Base-by-base conservation (phyloP, 2,888 invertebrate species). In the Poecilobothrus nobilitatus region DNA sequence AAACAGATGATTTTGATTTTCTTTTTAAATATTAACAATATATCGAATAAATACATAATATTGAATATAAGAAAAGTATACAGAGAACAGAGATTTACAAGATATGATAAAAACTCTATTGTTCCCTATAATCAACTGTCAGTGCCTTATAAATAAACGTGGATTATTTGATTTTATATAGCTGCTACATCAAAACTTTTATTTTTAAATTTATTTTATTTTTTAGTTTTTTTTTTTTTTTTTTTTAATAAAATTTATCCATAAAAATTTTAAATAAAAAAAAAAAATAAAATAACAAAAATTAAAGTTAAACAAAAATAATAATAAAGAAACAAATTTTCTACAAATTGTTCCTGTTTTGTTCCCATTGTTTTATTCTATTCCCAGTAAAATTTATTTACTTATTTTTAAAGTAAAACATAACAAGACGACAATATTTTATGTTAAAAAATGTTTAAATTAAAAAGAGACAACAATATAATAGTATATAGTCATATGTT, bases 51-150 rank as follows among this genome's bases (percentile, higher is more conserved):
- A n/a, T n/a, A n/a, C n/a, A n/a, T n/a, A n/a, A n/a, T n/a, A n/a
- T n/a, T n/a, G n/a, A n/a, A n/a, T n/a, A n/a, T n/a, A n/a, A n/a
- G n/a, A n/a, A n/a, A n/a, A n/a, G n/a, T n/a, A n/a, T n/a, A n/a
- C n/a, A n/a, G n/a, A n/a, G 8, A 34, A 34, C 6, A 15, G 12
- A 44, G 44, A 44, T 44, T 44, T 12, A 10, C 12, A 44, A 44
- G 44, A 44, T 44, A 44, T 44, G 44, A 44, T 44, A 44, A 44
- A n/a, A 44, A 6, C 12, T 44, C 15, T 44, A 44, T 44, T 44
- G 44, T 44, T 44, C 44, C 44, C 44, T 44, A 44, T 44, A 44
- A 44, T 44, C 44, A 44, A 44, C 44, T 44, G 44, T 44, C 44
- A 44, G 44, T 44, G 44, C 9, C 44, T 44, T 44, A 44, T 44